Percentiles rank a stretch among this genome's conserved stretches.
Evolutionary conservation across 2,888 invertebrate genomes (phyloP).

Genomic region (Phortica okadai): DNA sequence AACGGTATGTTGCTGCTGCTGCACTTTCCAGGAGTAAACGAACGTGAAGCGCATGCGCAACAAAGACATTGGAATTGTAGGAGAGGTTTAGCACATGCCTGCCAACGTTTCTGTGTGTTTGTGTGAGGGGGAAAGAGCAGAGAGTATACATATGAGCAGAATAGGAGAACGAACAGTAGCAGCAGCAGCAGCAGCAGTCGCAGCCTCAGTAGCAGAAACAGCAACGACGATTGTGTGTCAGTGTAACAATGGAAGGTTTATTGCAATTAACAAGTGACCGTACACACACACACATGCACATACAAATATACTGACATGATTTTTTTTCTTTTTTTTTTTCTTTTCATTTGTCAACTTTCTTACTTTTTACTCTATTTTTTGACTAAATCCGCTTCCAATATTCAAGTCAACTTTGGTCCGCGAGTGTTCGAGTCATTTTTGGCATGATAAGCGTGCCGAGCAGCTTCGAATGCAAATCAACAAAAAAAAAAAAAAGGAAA

Average conservation of each 20-base stretch:
- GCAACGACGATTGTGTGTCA: conserved; percentile 65
- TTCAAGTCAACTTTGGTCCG: neutral
- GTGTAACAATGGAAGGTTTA: conserved; percentile 73
- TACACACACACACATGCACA: neutral
- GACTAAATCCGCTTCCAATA: neutral
- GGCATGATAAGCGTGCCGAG: neutral
- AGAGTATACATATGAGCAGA: neutral
- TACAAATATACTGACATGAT: neutral
- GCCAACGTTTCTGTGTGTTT: neutral
- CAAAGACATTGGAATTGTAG: neutral
- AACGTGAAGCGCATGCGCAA: conserved; percentile 26
- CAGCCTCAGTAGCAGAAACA: neutral
- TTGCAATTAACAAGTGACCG: conserved; percentile 53
- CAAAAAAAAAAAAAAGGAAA: neutral
- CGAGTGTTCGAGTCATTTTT: neutral
- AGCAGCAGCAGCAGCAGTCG: conserved; percentile 12
- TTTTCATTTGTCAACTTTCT: neutral
- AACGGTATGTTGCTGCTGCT: neutral
- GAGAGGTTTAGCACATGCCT: neutral
- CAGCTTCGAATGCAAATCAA: neutral
- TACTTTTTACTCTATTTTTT: neutral
- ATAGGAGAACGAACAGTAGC: neutral
- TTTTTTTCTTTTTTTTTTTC: too few relatives aligned
- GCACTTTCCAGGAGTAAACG: conserved; percentile 12
- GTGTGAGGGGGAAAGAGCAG: neutral